These are phyloP conservation scores for Aphelenchoides avenae DNA, from an alignment of 1,140 invertebrate species.

Conservation along the genomic window DNA sequence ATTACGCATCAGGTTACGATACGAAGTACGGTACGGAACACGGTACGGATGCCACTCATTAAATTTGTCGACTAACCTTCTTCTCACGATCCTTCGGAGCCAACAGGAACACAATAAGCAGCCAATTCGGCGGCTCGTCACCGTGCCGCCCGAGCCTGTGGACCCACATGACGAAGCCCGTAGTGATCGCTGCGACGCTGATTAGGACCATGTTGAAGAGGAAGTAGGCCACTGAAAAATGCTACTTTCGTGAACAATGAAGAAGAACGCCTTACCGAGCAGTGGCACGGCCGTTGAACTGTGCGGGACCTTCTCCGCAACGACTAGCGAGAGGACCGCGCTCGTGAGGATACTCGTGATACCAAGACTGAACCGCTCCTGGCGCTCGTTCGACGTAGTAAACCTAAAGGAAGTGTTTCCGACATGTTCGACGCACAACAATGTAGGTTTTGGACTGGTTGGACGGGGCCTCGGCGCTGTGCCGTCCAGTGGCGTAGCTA, in stretches of 20 bases:
- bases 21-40: not conserved
- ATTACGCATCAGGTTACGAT: not conserved
- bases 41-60: not conserved
- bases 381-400: too few species aligned
- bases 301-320: constrained; percentile 51
- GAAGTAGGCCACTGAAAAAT: constrained; percentile 52
- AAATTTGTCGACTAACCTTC: not conserved
- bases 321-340: constrained; percentile 50
- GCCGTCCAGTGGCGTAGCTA: too few species aligned
- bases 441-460: too few species aligned
- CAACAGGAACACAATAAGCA: not conserved
- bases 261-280: constrained; percentile 34
- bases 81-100: not conserved
- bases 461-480: too few species aligned
- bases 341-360: constrained; percentile 44
- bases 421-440: too few species aligned
- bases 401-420: too few species aligned
- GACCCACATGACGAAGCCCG: constrained; percentile 46
- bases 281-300: constrained; percentile 48
- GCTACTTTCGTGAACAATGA: constrained; percentile 14
- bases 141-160: constrained; percentile 47
- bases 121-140: constrained; percentile 40
- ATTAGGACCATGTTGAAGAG: constrained; percentile 55
- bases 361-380: constrained; percentile 52
- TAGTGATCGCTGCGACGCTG: constrained; percentile 45